phyloP scores from a whole-genome alignment of 2,888 invertebrate genomes.

The Hyles lineata region DNA sequence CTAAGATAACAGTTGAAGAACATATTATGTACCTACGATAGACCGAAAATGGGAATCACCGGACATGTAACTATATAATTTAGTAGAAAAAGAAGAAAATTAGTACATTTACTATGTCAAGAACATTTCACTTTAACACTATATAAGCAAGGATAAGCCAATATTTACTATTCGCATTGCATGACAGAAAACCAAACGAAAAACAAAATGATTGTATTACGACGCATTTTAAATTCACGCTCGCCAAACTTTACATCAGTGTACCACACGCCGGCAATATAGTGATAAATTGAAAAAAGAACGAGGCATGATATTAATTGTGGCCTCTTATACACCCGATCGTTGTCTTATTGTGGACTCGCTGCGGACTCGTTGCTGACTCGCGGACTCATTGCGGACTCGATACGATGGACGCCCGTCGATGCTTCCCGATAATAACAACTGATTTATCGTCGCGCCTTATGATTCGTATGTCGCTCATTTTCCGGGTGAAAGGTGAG shows the following conservation, averaged over 20 bases:
- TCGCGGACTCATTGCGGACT: slow-evolving; percentile 43
- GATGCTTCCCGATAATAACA: slow-evolving; percentile 41
- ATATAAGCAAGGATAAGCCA: no score
- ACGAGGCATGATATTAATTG: slow-evolving; percentile 63
- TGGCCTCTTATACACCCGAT: slow-evolving; percentile 37
- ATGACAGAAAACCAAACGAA: no score
- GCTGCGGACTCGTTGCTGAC: slow-evolving; percentile 35
- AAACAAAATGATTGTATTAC: no score
- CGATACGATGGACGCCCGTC: slow-evolving; percentile 24
- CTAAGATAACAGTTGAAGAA: no score
- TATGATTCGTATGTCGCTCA: slow-evolving; percentile 28
- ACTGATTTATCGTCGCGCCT: slow-evolving; percentile 39
- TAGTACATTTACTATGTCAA: no score
- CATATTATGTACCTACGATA: no score
- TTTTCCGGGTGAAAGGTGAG: slow-evolving; percentile 42
- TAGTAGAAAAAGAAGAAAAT: no score
- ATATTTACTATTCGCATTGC: no score
- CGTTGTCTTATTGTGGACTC: slow-evolving; percentile 36
- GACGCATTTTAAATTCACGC: slow-evolving; percentile 18
- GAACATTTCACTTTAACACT: no score
- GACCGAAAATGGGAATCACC: no score
- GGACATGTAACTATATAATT: no score
- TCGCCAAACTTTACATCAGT: slow-evolving; percentile 37
- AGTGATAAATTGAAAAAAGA: slow-evolving; percentile 66
- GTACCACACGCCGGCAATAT: slow-evolving; percentile 30